Conservation (phyloP, 2,113 vertebrate genomes). For the Thamnophis sirtalis region DNA sequence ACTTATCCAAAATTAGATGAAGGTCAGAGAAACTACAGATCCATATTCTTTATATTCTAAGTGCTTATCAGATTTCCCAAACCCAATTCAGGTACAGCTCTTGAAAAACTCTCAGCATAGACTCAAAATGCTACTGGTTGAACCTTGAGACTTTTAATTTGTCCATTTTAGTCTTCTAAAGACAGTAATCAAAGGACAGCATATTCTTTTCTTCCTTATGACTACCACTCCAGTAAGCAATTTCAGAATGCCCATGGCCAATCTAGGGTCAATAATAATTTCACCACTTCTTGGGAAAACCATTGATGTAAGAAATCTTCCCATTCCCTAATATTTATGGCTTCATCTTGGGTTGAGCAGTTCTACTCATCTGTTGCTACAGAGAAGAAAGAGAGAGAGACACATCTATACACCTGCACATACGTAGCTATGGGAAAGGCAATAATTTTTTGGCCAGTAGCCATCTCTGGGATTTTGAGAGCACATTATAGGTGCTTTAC, state of each 20-base stretch:
- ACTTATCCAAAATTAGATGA: not conserved
- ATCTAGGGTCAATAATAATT: not conserved
- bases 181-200: not conserved
- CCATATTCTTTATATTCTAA: not conserved
- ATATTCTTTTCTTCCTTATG: not conserved
- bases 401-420: not conserved
- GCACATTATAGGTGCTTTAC: not conserved
- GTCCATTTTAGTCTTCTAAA: not conserved
- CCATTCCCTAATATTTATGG: not conserved
- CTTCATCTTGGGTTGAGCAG: not conserved
- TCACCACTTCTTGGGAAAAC: not conserved
- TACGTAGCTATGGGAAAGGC: not conserved
- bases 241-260: not conserved
- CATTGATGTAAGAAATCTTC: not conserved
- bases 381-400: not conserved
- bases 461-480: not conserved
- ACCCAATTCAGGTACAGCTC: not conserved
- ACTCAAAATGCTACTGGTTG: not conserved
- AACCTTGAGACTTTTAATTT: not conserved
- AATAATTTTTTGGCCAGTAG: not conserved
- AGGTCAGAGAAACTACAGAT: not conserved
- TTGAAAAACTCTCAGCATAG: not conserved
- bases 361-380: not conserved
- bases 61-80: not conserved
- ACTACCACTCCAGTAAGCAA: not conserved